Percentiles rank a stretch among this genome's conserved stretches.
Conservation (phyloP, 2,888 invertebrate genomes). For the Agrochola circellaris region DNA sequence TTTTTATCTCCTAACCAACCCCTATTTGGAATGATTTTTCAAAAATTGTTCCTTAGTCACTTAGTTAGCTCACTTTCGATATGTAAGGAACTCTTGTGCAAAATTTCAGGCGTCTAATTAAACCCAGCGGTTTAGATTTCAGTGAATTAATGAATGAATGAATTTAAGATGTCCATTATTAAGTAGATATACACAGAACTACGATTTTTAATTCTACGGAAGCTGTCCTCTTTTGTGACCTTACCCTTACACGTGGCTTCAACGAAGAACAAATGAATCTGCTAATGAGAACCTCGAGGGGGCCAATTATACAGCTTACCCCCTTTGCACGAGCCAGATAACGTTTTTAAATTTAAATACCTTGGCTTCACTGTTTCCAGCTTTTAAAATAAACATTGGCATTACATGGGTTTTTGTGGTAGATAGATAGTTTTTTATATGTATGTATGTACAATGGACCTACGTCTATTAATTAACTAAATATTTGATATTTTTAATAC, state of each 20-base stretch:
- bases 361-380: slow-evolving; percentile 18
- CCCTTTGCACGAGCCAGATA: slow-evolving; percentile 37
- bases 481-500: neutral
- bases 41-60: too few species aligned
- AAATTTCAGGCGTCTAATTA: too few species aligned
- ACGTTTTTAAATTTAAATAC: slow-evolving; percentile 57
- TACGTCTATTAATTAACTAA: too few species aligned
- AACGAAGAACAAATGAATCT: slow-evolving; percentile 70
- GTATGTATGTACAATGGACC: too few species aligned
- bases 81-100: too few species aligned
- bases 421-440: neutral
- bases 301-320: slow-evolving; percentile 68
- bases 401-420: neutral
- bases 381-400: slow-evolving; percentile 15
- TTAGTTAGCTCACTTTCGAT: too few species aligned
- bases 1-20: too few species aligned
- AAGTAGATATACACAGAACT: neutral
- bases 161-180: neutral
- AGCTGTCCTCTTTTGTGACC: slow-evolving; percentile 14
- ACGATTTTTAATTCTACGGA: neutral
- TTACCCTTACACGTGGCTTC: slow-evolving; percentile 28
- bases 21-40: too few species aligned
- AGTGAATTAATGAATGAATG: neutral
- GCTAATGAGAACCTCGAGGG: slow-evolving; percentile 71
- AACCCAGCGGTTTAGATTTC: too few species aligned